Evolutionary conservation across 23 tunicate genomes (phyloP).

Genomic region (Trididemnum nubilum): DNA sequence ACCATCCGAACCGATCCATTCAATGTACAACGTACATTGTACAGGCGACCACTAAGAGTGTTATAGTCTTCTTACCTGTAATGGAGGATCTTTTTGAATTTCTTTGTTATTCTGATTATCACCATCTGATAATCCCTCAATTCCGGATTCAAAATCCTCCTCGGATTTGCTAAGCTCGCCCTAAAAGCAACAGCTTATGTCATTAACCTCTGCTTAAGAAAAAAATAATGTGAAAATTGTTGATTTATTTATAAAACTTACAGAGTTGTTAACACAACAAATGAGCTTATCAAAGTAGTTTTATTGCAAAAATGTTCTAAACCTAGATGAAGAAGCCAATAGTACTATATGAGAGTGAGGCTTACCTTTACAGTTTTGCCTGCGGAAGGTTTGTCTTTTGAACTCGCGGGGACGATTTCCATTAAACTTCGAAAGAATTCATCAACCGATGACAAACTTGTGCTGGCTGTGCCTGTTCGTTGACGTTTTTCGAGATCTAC

Average conservation of each 20-base stretch:
- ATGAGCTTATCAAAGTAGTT: too few species aligned
- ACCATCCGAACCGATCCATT: too few species aligned
- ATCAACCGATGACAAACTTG: conserved; percentile 62
- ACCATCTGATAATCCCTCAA: conserved; percentile 53
- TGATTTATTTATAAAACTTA: too few species aligned
- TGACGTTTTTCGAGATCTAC: conserved; percentile 4
- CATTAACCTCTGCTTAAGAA: background rate
- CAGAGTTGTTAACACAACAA: too few species aligned
- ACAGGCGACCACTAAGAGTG: too few species aligned
- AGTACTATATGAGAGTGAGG: too few species aligned
- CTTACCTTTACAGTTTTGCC: conserved; percentile 21
- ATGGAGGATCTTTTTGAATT: too few species aligned
- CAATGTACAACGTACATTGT: too few species aligned
- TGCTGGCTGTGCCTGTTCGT: background rate
- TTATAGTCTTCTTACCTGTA: too few species aligned
- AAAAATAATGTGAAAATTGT: background rate
- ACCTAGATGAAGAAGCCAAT: too few species aligned
- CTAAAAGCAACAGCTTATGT: background rate
- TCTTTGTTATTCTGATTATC: conserved; percentile 26
- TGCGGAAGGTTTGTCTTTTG: conserved; percentile 41
- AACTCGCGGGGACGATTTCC: conserved; percentile 81
- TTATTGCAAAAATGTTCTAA: too few species aligned
- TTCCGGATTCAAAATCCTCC: conserved; percentile 68
- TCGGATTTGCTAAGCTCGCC: conserved; percentile 7
- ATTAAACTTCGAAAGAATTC: conserved; percentile 91